Percentiles rank a stretch among this genome's conserved stretches.
phyloP scores from a whole-genome alignment of 2,113 vertebrate species.

The Gorilla gorilla region DNA sequence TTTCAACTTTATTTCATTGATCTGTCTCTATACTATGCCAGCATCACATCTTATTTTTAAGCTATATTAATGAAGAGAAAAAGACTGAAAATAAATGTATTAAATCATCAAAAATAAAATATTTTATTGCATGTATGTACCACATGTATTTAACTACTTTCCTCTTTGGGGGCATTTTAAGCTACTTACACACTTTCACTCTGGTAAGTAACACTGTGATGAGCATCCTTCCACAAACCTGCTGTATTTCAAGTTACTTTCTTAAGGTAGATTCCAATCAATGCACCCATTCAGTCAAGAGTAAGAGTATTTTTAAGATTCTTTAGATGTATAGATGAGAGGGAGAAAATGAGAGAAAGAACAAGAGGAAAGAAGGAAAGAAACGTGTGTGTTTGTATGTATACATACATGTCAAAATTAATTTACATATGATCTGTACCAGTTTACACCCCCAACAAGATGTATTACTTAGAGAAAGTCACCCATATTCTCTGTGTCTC shows the following conservation, averaged over 20 bases:
- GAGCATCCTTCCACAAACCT: not conserved
- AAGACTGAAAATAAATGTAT: constrained; percentile 12
- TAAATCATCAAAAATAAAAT: constrained; percentile 12
- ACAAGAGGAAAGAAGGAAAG: not conserved
- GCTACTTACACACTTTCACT: not conserved
- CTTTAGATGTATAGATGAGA: not conserved
- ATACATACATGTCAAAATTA: not conserved
- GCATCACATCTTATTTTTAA: not conserved
- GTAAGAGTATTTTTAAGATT: not conserved
- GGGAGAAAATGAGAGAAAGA: not conserved
- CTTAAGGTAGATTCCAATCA: not conserved
- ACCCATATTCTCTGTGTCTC: not conserved
- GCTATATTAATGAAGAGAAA: not conserved
- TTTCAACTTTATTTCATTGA: not conserved
- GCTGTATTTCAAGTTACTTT: constrained; percentile 10
- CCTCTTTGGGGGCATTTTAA: not conserved
- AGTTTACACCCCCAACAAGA: not conserved
- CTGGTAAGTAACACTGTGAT: not conserved
- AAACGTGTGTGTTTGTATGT: not conserved
- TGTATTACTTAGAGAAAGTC: not conserved
- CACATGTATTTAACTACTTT: not conserved
- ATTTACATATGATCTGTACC: not conserved
- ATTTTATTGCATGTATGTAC: not conserved
- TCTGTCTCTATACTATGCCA: not conserved
- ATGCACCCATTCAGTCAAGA: not conserved